phyloP scores from a whole-genome alignment of 2,797 vertebrate genomes.

The Typhlichthys subterraneus region DNA sequence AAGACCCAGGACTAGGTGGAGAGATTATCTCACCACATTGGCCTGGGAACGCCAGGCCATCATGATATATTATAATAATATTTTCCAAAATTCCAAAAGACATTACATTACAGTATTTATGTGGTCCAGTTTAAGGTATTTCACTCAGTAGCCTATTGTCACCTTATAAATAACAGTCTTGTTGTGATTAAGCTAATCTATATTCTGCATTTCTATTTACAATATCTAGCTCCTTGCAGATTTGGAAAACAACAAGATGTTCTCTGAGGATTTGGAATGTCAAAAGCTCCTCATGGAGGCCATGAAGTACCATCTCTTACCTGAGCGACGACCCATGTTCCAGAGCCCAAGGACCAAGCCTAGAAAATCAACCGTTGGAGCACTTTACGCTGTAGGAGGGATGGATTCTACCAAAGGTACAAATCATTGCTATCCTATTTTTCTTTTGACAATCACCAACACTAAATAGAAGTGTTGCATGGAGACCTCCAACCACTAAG shows the following conservation, averaged over 20 bases:
- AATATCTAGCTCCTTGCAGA: slow-evolving; percentile 88
- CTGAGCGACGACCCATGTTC: slow-evolving; percentile 92
- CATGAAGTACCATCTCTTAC: slow-evolving; percentile 97
- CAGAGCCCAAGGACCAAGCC: slow-evolving; percentile 97
- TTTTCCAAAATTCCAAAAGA: too few relatives aligned
- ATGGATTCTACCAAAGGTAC: slow-evolving; percentile 95
- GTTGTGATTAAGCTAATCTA: background rate
- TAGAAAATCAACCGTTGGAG: slow-evolving; percentile 95
- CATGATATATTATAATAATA: too few relatives aligned
- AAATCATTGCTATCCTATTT: background rate
- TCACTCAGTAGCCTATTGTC: background rate
- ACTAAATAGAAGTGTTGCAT: too few relatives aligned
- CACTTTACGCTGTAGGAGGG: slow-evolving; percentile 94
- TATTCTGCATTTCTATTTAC: slow-evolving; percentile 14
- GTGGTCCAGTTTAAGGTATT: background rate
- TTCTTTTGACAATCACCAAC: background rate
- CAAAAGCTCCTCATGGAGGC: slow-evolving; percentile 98
- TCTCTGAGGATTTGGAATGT: slow-evolving; percentile 92
- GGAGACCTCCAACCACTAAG: too few relatives aligned
- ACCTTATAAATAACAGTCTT: slow-evolving; percentile 1
- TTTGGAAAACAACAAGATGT: slow-evolving; percentile 96
- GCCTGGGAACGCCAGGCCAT: too few relatives aligned
- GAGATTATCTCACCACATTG: too few relatives aligned
- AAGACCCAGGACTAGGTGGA: too few relatives aligned
- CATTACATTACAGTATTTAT: too few relatives aligned